phyloP scores from a whole-genome alignment of 2,888 invertebrate species.

The Plagiodera versicolora region DNA sequence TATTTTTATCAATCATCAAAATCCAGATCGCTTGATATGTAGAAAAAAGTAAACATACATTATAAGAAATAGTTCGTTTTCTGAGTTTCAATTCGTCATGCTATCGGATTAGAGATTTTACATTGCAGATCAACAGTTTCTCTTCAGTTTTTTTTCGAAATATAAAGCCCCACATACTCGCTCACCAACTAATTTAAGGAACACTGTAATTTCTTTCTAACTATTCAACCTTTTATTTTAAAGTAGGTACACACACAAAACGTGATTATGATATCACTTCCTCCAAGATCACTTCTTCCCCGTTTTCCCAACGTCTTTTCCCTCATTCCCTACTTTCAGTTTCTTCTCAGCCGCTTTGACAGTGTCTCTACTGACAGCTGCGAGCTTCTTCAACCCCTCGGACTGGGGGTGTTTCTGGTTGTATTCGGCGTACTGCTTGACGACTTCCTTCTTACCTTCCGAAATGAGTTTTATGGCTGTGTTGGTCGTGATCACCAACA shows the following conservation, averaged over 20 bases:
- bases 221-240: background rate
- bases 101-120: too few relatives aligned
- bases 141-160: too few relatives aligned
- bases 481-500: constrained; percentile 34
- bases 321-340: background rate
- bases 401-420: constrained; percentile 22
- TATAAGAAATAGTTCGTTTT: too few relatives aligned
- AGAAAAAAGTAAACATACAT: too few relatives aligned
- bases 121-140: too few relatives aligned
- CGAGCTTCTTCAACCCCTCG: constrained; percentile 22
- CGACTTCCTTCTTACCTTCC: constrained; percentile 35
- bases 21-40: too few relatives aligned
- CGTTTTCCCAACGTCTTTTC: background rate
- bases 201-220: background rate
- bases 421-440: constrained; percentile 36
- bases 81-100: too few relatives aligned
- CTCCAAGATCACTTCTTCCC: background rate
- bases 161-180: too few relatives aligned
- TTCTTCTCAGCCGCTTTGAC: constrained; percentile 10
- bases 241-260: background rate
- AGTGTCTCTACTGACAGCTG: constrained; percentile 7
- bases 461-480: constrained; percentile 34
- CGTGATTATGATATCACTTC: background rate
- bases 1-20: too few relatives aligned
- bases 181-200: too few relatives aligned